Percentiles rank a stretch among this genome's conserved stretches.
Conservation (phyloP, 30 jellyfish, hydroid and myxozoan genomes). For the Phacellophora camtschatica region DNA sequence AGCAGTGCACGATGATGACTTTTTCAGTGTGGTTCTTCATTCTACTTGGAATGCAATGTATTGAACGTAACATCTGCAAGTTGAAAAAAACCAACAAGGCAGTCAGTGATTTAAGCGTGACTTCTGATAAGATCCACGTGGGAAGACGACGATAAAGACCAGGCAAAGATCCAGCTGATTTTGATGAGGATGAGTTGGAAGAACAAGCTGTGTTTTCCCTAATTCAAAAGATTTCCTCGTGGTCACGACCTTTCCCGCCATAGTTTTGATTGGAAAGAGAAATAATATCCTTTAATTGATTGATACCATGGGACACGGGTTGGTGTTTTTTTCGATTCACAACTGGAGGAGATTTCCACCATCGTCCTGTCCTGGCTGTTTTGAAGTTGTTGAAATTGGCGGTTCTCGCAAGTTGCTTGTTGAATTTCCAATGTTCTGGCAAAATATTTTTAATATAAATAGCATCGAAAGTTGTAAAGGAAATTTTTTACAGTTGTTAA, state of each 20-base stretch:
- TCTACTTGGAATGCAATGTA: not conserved
- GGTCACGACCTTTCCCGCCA: not conserved
- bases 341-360: too few species aligned
- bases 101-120: not conserved
- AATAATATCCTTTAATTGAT: too few species aligned
- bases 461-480: too few species aligned
- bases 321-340: too few species aligned
- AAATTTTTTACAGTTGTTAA: too few species aligned
- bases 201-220: not conserved
- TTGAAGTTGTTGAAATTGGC: too few species aligned
- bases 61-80: not conserved
- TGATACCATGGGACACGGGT: too few species aligned
- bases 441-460: not conserved
- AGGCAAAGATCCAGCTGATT: not conserved
- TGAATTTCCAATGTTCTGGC: not conserved
- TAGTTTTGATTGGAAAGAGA: not conserved
- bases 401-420: too few species aligned
- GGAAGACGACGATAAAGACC: not conserved
- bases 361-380: too few species aligned
- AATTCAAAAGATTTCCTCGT: conserved; percentile 10
- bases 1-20: not conserved
- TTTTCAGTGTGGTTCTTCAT: not conserved
- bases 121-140: not conserved
- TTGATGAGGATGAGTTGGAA: not conserved
- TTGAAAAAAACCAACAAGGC: not conserved